phyloP scores from a whole-genome alignment of 2,113 vertebrate genomes.

The Anguilla rostrata region DNA sequence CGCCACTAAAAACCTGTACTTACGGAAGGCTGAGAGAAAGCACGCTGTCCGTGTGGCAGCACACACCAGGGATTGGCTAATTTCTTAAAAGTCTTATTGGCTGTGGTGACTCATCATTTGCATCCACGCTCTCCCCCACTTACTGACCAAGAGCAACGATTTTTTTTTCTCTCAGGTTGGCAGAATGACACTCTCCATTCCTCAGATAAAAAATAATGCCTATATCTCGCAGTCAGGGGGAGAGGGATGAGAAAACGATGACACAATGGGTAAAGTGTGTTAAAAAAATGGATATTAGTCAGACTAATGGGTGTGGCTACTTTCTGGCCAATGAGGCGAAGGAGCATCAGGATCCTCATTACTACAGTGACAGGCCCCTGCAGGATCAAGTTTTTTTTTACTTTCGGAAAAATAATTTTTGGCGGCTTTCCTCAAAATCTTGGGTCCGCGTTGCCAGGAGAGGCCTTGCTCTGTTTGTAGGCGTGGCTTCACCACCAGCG shows the following conservation, averaged over 20 bases:
- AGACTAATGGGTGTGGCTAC: not conserved
- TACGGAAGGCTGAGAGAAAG: not conserved
- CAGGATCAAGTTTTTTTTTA: not conserved
- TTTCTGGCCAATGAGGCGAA: not conserved
- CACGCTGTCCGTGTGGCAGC: not conserved
- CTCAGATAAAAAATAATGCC: not conserved
- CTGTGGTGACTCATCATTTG: not conserved
- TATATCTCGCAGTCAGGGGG: not conserved
- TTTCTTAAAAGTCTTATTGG: slow-evolving; percentile 1
- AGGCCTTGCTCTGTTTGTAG: too few relatives aligned
- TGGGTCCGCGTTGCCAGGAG: not conserved
- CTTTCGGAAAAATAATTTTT: not conserved
- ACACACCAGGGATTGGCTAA: not conserved
- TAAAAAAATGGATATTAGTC: not conserved
- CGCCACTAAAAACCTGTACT: not conserved
- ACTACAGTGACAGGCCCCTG: not conserved
- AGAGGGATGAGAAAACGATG: not conserved
- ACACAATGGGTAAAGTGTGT: not conserved
- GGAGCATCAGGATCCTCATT: not conserved
- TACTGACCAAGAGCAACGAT: not conserved
- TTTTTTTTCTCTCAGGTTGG: not conserved
- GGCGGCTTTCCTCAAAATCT: not conserved
- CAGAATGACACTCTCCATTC: not conserved
- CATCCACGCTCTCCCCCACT: not conserved
- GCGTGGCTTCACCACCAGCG: too few relatives aligned